phyloP scores from a whole-genome alignment of 2,113 vertebrate genomes.

The Zeus faber region DNA sequence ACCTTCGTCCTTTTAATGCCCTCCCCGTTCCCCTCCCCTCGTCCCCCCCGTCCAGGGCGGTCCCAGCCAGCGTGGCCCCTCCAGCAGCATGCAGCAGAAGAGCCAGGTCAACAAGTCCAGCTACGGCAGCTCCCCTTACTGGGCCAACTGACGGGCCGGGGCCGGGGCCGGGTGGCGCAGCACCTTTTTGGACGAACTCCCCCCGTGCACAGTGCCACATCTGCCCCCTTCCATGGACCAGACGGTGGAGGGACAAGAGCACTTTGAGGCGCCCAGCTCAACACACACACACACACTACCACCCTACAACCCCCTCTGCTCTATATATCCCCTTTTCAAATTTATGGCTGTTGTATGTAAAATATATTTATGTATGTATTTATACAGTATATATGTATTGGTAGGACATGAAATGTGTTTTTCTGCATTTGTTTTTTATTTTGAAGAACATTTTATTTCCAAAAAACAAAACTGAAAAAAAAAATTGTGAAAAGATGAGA shows the following conservation, averaged over 20 bases:
- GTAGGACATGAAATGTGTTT: constrained; percentile 81
- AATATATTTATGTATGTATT: constrained; percentile 85
- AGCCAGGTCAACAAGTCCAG: constrained; percentile 97
- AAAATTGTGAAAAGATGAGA: constrained; percentile 63
- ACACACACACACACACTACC: constrained; percentile 66
- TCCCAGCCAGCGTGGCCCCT: constrained; percentile 89
- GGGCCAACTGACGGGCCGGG: constrained; percentile 83
- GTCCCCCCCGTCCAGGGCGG: constrained; percentile 74
- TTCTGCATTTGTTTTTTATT: constrained; percentile 75
- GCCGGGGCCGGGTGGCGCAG: constrained; percentile 1
- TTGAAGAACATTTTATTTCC: constrained; percentile 77
- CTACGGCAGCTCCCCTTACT: constrained; percentile 97
- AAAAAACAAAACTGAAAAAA: too few species aligned
- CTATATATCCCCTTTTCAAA: constrained; percentile 79
- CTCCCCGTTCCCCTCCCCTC: too few species aligned
- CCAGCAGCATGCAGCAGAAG: constrained; percentile 96
- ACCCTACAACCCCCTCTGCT: constrained; percentile 55
- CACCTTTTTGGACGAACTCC: constrained; percentile 14
- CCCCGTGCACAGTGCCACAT: constrained; percentile 16
- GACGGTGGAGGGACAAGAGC: constrained; percentile 57
- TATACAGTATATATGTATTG: constrained; percentile 85
- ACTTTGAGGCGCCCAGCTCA: constrained; percentile 67
- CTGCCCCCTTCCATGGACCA: constrained; percentile 32
- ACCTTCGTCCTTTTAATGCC: too few species aligned
- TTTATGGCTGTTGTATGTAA: constrained; percentile 83